Conservation (phyloP, 2,113 vertebrate genomes). For the Lonchura striata region DNA sequence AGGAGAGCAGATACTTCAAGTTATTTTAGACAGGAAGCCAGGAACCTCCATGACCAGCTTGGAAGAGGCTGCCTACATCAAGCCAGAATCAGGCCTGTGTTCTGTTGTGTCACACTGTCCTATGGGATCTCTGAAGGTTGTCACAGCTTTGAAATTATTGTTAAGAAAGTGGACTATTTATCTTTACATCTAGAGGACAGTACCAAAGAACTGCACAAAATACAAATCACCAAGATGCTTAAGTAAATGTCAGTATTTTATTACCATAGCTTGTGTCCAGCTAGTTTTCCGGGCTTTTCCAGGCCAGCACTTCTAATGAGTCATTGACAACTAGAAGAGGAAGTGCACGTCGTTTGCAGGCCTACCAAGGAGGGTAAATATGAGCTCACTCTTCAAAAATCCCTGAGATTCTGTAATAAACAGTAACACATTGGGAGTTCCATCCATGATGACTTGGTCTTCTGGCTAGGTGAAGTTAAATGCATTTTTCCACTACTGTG, state of each 20-base stretch:
- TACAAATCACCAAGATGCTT: not conserved
- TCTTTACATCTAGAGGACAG: not conserved
- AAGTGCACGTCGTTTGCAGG: fast-evolving
- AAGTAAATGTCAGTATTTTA: not conserved
- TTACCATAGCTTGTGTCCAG: not conserved
- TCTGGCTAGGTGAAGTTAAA: not conserved
- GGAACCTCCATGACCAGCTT: not conserved
- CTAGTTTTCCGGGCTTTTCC: not conserved
- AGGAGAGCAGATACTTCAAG: not conserved
- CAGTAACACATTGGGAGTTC: not conserved
- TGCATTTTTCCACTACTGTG: not conserved
- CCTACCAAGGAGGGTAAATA: not conserved
- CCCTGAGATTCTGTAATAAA: not conserved
- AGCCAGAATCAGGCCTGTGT: not conserved
- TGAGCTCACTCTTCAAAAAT: not conserved
- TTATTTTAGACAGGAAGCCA: not conserved
- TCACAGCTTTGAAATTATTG: not conserved
- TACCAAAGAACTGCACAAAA: not conserved
- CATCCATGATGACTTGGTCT: not conserved
- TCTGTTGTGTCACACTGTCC: not conserved
- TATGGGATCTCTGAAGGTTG: not conserved
- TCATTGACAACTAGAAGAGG: not conserved
- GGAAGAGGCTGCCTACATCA: not conserved
- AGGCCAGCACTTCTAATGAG: not conserved
- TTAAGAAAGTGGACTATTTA: not conserved